Evolutionary conservation across 2,888 invertebrate species (phyloP).

Genomic region (Ennomos erosarius): DNA sequence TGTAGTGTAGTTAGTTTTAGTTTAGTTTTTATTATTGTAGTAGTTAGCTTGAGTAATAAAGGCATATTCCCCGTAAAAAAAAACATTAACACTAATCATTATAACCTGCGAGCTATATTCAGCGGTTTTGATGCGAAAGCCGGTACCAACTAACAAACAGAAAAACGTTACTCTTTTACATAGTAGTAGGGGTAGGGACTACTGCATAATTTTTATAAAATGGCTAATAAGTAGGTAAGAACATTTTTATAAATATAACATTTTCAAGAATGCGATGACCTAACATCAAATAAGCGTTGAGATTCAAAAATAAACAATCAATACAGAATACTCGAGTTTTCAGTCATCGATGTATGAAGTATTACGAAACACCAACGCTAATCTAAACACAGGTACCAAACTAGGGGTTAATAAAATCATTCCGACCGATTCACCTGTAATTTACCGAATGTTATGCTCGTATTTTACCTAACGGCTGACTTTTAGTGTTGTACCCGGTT

Average conservation of each 20-base stretch:
- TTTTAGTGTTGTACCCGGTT: slow-evolving; percentile 73
- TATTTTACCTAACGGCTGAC: slow-evolving; percentile 72
- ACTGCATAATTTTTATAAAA: too few relatives aligned
- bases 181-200: too few relatives aligned
- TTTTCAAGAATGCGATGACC: slow-evolving; percentile 28
- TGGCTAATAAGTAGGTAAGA: too few relatives aligned
- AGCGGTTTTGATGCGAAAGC: too few relatives aligned
- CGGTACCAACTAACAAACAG: too few relatives aligned
- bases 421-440: slow-evolving; percentile 62
- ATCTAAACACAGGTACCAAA: slow-evolving; percentile 64
- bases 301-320: slow-evolving; percentile 35
- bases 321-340: slow-evolving; percentile 31
- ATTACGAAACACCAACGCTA: slow-evolving; percentile 60
- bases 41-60: too few relatives aligned
- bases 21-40: too few relatives aligned
- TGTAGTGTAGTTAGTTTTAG: too few relatives aligned
- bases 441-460: slow-evolving; percentile 53
- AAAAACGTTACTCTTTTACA: too few relatives aligned
- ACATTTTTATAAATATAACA: not conserved
- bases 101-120: too few relatives aligned
- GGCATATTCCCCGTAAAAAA: too few relatives aligned
- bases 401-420: slow-evolving; percentile 78
- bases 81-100: too few relatives aligned
- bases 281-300: slow-evolving; percentile 19
- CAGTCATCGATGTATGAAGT: slow-evolving; percentile 50